A percentile compares a stretch with the other conserved stretches of the same genome.
phyloP scores from a whole-genome alignment of 2,797 vertebrate genomes.

The Xenopus petersii region DNA sequence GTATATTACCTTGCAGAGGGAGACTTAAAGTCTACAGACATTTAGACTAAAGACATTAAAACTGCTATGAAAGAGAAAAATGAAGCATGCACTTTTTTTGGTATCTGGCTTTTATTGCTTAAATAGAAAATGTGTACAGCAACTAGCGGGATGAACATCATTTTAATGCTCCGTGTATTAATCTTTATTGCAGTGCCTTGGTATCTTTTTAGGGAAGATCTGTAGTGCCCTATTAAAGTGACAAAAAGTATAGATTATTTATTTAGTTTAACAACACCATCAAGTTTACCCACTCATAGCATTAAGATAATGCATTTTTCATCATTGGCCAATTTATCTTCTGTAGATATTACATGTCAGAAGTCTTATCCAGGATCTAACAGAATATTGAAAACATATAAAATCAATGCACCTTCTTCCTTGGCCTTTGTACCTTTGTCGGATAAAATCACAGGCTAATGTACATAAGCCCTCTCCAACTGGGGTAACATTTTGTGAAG shows the following conservation, averaged over 20 bases:
- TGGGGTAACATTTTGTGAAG: too few species aligned
- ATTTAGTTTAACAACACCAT: conserved; percentile 26
- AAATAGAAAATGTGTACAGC: conserved; percentile 23
- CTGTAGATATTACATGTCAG: conserved; percentile 23
- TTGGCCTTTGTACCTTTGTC: background rate
- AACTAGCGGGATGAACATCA: conserved; percentile 33
- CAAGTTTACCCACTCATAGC: conserved; percentile 16
- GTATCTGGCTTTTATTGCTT: conserved; percentile 26
- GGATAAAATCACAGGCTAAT: background rate
- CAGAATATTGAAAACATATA: conserved; percentile 5
- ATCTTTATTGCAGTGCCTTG: conserved; percentile 34
- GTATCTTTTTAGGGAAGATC: conserved; percentile 17
- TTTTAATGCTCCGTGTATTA: conserved; percentile 37
- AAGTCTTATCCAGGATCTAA: conserved; percentile 1
- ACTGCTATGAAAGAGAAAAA: conserved; percentile 26
- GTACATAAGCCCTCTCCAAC: too few species aligned
- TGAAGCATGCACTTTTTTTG: conserved; percentile 18
- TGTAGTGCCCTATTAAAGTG: conserved; percentile 23
- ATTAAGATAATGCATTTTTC: conserved; percentile 28
- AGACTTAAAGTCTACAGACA: conserved; percentile 50
- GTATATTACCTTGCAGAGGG: conserved; percentile 50
- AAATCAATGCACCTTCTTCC: conserved; percentile 19
- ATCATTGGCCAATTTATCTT: background rate
- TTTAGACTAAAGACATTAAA: conserved; percentile 46
- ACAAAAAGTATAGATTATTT: conserved; percentile 23